Percentiles rank a stretch among this genome's conserved stretches.
Conservation (phyloP, 2,888 invertebrate species). For the Pseudoips prasinana region DNA sequence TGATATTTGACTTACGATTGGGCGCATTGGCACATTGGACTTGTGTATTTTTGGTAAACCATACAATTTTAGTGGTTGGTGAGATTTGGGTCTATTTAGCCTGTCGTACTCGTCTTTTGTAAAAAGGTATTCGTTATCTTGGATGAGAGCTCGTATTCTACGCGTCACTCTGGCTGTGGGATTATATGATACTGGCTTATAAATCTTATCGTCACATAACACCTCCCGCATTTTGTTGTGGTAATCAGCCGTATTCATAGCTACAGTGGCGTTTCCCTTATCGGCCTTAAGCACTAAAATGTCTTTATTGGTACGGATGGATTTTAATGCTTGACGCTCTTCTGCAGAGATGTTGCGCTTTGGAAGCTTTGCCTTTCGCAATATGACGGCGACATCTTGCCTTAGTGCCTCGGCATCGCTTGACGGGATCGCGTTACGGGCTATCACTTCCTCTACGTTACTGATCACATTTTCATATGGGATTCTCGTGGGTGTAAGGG, state of each 20-base stretch:
- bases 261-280: not conserved
- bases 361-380: too few species aligned
- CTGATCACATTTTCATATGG: not conserved
- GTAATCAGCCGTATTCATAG: not conserved
- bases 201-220: not conserved
- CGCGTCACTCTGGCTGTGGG: not conserved
- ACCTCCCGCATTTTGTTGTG: not conserved
- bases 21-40: slow-evolving; percentile 13
- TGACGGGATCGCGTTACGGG: too few species aligned
- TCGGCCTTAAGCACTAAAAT: not conserved
- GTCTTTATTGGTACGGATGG: not conserved
- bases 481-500: not conserved
- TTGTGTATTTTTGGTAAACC: slow-evolving; percentile 16
- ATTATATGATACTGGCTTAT: not conserved
- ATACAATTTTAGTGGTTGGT: not conserved
- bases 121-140: not conserved
- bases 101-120: not conserved
- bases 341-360: too few species aligned
- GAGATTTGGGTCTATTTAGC: not conserved
- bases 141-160: not conserved
- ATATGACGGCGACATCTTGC: too few species aligned
- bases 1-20: slow-evolving; percentile 22
- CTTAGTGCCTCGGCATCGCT: too few species aligned
- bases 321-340: too few species aligned
- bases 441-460: not conserved